Evolutionary conservation across 2,113 vertebrate genomes (phyloP).

Genomic region (Semicossyphus pulcher): DNA sequence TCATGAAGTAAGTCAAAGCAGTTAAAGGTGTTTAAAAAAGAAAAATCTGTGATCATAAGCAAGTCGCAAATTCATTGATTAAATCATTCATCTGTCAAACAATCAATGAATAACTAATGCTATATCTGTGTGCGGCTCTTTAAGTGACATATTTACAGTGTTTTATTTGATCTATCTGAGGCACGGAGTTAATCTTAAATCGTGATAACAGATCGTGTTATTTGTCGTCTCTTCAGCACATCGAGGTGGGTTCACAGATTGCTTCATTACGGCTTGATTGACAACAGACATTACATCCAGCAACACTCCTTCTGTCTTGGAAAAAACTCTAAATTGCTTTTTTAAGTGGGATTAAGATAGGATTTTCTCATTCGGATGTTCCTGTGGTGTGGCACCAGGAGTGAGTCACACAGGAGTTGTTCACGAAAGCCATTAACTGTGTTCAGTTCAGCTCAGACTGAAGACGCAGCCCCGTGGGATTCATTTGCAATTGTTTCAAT

Average conservation of each 20-base stretch:
- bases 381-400: conserved; percentile 59
- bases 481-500: conserved; percentile 57
- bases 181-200: conserved; percentile 17
- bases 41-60: no score
- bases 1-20: no score
- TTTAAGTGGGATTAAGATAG: conserved; percentile 67
- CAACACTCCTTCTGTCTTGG: conserved; percentile 17
- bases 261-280: conserved; percentile 37
- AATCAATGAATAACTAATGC: no score
- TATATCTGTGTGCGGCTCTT: not conserved
- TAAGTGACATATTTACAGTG: not conserved
- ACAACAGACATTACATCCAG: conserved; percentile 27
- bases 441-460: conserved; percentile 54
- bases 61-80: no score
- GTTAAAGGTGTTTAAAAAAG: no score
- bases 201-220: conserved; percentile 21
- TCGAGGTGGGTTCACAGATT: conserved; percentile 25
- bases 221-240: conserved; percentile 31
- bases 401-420: conserved; percentile 60
- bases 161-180: not conserved
- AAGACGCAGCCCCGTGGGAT: conserved; percentile 50
- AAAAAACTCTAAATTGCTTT: conserved; percentile 63
- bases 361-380: conserved; percentile 67
- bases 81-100: no score
- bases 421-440: conserved; percentile 68